Evolutionary conservation across 2,797 vertebrate genomes (phyloP), one percentile per base, ranked within the genome.

Genomic region (Bothrops alternatus): DNA sequence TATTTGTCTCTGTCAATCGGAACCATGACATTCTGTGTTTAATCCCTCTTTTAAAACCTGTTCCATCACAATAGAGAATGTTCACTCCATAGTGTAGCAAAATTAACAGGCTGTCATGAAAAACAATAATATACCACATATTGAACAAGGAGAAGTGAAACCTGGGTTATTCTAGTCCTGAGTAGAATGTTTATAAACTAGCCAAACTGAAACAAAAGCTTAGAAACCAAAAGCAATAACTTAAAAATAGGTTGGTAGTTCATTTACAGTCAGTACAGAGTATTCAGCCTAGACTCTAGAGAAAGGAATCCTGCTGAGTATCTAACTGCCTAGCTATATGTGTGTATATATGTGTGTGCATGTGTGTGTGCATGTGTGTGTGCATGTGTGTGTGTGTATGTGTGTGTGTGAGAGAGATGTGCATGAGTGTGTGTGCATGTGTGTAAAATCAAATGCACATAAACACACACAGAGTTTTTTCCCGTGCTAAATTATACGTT

Each of bases 401-500:
- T 60, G n/a, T 32, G 32, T 32, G 32, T 32, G 32, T 32, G 32
- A 32, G 32, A 32, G 1, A 53, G 10, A 11, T 18, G 56, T 28
- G 26, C 28, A 26, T 28, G 26, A 28, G 25, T 28, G 63, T 69
- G 13, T 69, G n/a, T 28, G 63, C 32, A 5, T 69, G n/a, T 69
- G 14, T 69, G 6, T 69, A 69, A 32, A 69, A 69, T 32, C n/a
- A 16, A 32, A 37, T 0, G n/a, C 13, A 73, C 16, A 73, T 18
- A 37, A 53, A 53, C n/a, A 73, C n/a, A 73, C 65, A 73, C 6
- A 32, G n/a, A 73, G 1, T 73, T 32, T 6, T 78, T 92, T 93
- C 95, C 55, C 92, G 87, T 93, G 92, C 88, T 92, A 95, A 96
- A 96, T 96, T 96, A 96, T 89, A 96, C 90, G 86, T 95, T 96